Base-by-base conservation (phyloP, 2,888 invertebrate genomes). In the Drosophila robusta region DNA sequence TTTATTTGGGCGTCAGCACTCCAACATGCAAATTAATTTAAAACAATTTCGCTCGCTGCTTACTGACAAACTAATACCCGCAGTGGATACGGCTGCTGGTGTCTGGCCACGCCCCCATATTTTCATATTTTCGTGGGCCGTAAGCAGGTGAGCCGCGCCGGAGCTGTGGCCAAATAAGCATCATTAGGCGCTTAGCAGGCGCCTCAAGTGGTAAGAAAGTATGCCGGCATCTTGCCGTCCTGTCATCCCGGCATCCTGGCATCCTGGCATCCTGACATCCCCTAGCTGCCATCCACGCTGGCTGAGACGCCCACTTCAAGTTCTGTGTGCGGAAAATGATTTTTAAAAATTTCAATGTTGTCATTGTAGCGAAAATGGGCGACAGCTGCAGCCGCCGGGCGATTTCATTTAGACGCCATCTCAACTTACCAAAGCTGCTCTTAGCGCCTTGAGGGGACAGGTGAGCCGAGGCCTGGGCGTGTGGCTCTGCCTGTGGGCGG, bases 151-250 rank as follows among this genome's bases (percentile, higher is more conserved):
- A 39, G 41, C 49, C 6, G 47, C 6, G 14, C n/a, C 41, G 26
- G 22, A 45, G 41, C 67, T 76, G 65, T 51, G 62, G 62, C 67
- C 69, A 79, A 87, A 83, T 87, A 87, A 83, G 83, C 88, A 78
- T 78, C 86, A 85, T 83, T 87, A 87, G 58, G 79, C 74, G 82
- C 70, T 83, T 78, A 70, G 76, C 86, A 81, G 88, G 79, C 69
- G 65, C 68, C 52, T 69, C 45, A 60, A 77, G 75, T 70, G 78
- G 51, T n/a, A 50, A 46, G 46, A 44, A 65, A 62, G 38, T 39
- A 22, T 56, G 81, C 45, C 46, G 51, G 65, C 39, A 66, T 51
- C 49, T 41, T 18, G 42, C 22, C 29, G 29, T 8, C 29, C 29
- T 9, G 29, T 9, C 29, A 16, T 60, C 73, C 51, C 45, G 55